These are phyloP conservation scores for Jordanella pulchra DNA, from an alignment of 2,797 vertebrate species.

Conservation along the genomic window DNA sequence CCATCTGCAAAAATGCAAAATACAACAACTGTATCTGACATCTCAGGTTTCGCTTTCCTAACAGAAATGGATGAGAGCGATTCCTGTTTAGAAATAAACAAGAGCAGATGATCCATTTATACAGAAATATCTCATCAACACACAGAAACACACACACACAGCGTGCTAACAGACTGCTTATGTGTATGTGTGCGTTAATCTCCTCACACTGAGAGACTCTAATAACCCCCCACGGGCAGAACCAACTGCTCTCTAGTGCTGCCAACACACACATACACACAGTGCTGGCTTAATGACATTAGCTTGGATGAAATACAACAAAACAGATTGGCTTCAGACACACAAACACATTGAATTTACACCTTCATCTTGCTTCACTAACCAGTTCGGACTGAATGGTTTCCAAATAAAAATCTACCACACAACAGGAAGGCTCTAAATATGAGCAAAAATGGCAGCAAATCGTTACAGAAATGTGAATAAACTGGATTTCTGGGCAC, in stretches of 20 bases:
- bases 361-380: conserved; percentile 50
- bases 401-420: conserved; percentile 41
- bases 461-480: conserved; percentile 12
- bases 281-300: conserved; percentile 69
- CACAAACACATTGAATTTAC: conserved; percentile 39
- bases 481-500: conserved; percentile 3
- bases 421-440: conserved; percentile 8
- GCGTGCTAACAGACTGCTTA: conserved; percentile 46
- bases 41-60: conserved; percentile 23
- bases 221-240: conserved; percentile 72
- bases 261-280: conserved; percentile 57
- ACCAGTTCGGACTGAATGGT: conserved; percentile 45
- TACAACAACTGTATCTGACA: not conserved
- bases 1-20: not conserved
- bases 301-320: conserved; percentile 68
- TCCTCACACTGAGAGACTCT: conserved; percentile 72
- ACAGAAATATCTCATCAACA: conserved; percentile 63
- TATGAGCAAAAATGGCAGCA: conserved; percentile 20
- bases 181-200: conserved; percentile 68
- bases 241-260: conserved; percentile 74
- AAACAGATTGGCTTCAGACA: conserved; percentile 67
- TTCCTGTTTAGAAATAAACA: conserved; percentile 59
- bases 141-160: conserved; percentile 53
- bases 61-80: conserved; percentile 24
- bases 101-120: conserved; percentile 65